A percentile compares a stretch with the other conserved stretches of the same genome.
Evolutionary conservation across 2,797 vertebrate genomes (phyloP).

Genomic region (Pseudocheirus occidentalis): DNA sequence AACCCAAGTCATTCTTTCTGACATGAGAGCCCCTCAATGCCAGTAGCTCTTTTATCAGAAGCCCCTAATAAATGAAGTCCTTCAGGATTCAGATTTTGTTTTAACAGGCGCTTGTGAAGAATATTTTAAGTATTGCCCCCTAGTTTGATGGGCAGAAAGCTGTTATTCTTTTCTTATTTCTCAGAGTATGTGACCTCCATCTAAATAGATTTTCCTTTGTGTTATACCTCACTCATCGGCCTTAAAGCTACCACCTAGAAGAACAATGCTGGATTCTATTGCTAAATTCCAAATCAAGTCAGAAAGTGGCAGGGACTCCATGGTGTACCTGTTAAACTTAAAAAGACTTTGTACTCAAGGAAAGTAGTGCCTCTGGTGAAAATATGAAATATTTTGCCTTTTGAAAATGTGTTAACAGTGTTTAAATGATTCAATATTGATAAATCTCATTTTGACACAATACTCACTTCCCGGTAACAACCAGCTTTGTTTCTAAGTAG

Average conservation of each 20-base stretch:
- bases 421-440: not conserved
- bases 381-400: not conserved
- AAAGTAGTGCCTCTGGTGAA: not conserved
- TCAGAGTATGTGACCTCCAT: not conserved
- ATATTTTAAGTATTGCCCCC: not conserved
- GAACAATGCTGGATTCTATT: not conserved
- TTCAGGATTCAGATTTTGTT: constrained; percentile 50
- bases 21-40: constrained; percentile 26
- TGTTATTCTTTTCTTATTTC: not conserved
- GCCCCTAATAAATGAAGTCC: constrained; percentile 39
- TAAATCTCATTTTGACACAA: not conserved
- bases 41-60: constrained; percentile 40
- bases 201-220: constrained; percentile 46
- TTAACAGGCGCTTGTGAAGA: constrained; percentile 39
- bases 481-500: not conserved
- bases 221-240: not conserved
- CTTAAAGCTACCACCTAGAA: constrained; percentile 45
- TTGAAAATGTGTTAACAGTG: not conserved
- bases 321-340: not conserved
- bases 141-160: constrained; percentile 26
- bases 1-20: not conserved
- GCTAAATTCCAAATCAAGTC: constrained; percentile 36
- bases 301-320: not conserved
- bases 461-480: not conserved
- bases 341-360: not conserved